These are phyloP conservation scores for Artemia franciscana DNA, from an alignment of 1,140 invertebrate genomes.

Conservation along the genomic window DNA sequence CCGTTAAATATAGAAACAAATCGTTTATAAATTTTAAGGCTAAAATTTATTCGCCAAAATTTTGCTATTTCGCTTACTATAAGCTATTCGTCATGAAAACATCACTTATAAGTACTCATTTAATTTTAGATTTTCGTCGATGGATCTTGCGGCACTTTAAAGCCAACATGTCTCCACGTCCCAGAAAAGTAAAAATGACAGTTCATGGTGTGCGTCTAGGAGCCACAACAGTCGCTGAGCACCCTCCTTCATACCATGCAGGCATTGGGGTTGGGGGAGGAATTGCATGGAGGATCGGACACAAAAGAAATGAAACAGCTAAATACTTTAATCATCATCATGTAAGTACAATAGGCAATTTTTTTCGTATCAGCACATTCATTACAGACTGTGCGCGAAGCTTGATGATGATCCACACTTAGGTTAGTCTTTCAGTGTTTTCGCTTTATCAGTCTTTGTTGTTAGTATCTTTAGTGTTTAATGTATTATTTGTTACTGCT, in stretches of 20 bases:
- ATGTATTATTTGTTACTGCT: too few species aligned
- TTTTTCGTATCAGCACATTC: too few species aligned
- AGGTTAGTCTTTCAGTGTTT: constrained; percentile 20
- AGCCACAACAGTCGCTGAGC: constrained; percentile 6
- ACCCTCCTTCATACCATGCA: constrained; percentile 1
- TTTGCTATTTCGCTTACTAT: too few species aligned
- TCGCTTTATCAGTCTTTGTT: constrained; percentile 1
- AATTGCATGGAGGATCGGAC: neutral
- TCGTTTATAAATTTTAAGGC: too few species aligned
- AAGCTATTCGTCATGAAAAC: too few species aligned
- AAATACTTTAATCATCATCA: constrained; percentile 36
- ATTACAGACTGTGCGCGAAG: too few species aligned
- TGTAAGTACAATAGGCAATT: too few species aligned
- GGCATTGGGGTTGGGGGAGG: constrained; percentile 6
- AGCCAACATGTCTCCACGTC: neutral
- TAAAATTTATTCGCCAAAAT: too few species aligned
- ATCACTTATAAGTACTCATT: neutral
- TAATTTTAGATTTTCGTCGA: neutral
- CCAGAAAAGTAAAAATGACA: neutral
- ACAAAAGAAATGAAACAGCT: constrained; percentile 40
- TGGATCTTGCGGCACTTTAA: neutral
- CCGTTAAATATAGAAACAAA: too few species aligned
- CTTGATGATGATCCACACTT: constrained; percentile 66
- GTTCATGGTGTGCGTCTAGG: constrained; percentile 7
- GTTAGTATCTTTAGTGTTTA: too few species aligned